Evolutionary conservation across 2,888 invertebrate genomes (phyloP).

Genomic region (Troides aeacus): DNA sequence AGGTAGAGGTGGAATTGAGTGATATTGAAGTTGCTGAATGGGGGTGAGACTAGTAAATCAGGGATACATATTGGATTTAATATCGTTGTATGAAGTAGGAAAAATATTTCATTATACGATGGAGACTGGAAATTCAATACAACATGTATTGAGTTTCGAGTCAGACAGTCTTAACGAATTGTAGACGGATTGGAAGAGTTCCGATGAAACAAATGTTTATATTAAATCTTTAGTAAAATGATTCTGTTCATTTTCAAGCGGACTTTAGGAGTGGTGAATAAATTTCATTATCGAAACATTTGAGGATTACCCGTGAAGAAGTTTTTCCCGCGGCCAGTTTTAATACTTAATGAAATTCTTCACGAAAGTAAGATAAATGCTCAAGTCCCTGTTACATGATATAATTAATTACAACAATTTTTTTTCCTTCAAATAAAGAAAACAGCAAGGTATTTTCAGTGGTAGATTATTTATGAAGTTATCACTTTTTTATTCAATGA

Average conservation of each 20-base stretch:
- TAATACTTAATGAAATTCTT: slow-evolving; percentile 5
- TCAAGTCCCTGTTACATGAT: background rate
- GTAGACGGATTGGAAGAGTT: background rate
- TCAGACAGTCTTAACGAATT: background rate
- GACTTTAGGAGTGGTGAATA: background rate
- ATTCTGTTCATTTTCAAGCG: background rate
- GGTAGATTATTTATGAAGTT: no score
- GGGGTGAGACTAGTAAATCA: no score
- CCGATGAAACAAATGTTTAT: background rate
- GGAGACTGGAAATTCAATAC: no score
- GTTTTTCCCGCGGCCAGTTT: background rate
- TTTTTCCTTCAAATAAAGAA: no score
- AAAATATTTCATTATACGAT: no score
- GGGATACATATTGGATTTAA: no score
- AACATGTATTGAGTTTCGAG: no score
- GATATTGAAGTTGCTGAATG: no score
- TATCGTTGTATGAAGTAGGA: no score
- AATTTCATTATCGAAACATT: background rate
- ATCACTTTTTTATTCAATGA: no score
- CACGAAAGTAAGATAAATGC: background rate
- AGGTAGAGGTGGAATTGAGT: no score
- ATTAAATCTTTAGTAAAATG: background rate
- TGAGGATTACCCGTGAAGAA: background rate
- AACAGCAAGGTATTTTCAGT: no score
- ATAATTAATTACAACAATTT: background rate